Evolutionary conservation across 2,888 invertebrate genomes (phyloP).

Genomic region (Tetrapedia diversipes): DNA sequence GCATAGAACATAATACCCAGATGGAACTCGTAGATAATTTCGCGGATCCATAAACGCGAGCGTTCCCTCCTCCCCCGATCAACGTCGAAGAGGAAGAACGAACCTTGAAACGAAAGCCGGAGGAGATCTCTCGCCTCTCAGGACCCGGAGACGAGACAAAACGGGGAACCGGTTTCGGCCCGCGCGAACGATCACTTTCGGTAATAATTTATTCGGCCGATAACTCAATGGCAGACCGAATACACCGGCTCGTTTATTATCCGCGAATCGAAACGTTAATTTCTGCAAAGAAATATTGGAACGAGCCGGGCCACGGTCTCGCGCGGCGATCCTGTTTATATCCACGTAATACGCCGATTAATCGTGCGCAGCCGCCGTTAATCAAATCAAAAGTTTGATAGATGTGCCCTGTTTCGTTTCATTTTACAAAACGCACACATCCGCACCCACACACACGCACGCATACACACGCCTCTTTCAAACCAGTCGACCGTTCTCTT

Average conservation of each 20-base stretch:
- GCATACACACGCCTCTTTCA: too few relatives aligned
- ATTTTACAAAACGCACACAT: too few relatives aligned
- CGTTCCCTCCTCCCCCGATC: too few relatives aligned
- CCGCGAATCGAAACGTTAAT: slow-evolving; percentile 47
- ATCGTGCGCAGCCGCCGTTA: slow-evolving; percentile 51
- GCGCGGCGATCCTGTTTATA: slow-evolving; percentile 40
- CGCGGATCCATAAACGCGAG: slow-evolving; percentile 2
- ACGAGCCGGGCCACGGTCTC: not conserved
- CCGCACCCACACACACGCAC: too few relatives aligned
- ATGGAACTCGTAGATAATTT: slow-evolving; percentile 15
- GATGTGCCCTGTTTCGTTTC: too few relatives aligned
- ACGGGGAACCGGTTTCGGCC: slow-evolving; percentile 52
- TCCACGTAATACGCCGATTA: slow-evolving; percentile 57
- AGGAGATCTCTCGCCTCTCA: not conserved
- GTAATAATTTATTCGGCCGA: slow-evolving; percentile 50
- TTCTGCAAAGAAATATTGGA: slow-evolving; percentile 40
- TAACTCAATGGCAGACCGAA: slow-evolving; percentile 52
- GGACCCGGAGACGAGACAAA: slow-evolving; percentile 24
- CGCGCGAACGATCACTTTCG: slow-evolving; percentile 45
- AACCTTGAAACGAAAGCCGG: slow-evolving; percentile 44
- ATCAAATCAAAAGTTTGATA: slow-evolving; percentile 46
- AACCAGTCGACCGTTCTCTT: too few relatives aligned
- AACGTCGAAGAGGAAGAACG: slow-evolving; percentile 9
- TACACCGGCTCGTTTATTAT: slow-evolving; percentile 48
- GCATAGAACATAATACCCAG: too few relatives aligned